Evolutionary conservation across 2,113 vertebrate species (phyloP), one percentile per base, ranked within the genome.

Genomic region (Lagopus leucura): DNA sequence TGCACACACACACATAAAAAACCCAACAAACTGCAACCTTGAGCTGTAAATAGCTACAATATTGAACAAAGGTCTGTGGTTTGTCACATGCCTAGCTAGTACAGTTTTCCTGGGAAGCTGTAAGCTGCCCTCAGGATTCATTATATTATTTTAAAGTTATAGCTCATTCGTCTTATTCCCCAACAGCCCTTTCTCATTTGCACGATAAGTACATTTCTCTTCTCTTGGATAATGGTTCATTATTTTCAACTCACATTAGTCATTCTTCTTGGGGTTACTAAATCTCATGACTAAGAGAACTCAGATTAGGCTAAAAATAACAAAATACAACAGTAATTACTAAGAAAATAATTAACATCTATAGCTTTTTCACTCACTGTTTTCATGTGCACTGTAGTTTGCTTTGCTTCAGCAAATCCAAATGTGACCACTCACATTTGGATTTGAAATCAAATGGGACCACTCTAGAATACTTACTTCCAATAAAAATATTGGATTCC

Each of bases 231-330:
- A 88, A 90, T 57, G 32, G 9, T 70, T 88, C 42, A 22, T 80
- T 95, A 89, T 93, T 96, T 92, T 95, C 67, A 75, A 34, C 74
- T 75, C 81, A 70, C 34, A 71, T 94, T 96, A 96, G 75, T 95
- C 93, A 97, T 85, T 94, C 52, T 85, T 52, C 43, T 64, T 87
- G 60, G 28, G 63, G 76, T 96, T 94, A 96, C 87, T 97, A 96
- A 97, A 94, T 70, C 14, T 50, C 88, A 57, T 93, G 92, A 96
- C 85, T 96, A 96, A 94, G 70, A 96, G 80, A 89, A 72, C 77
- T 82, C 4, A 95, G 69, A 93, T 93, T 93, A 92, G 61, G 54
- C 81, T 93, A 96, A 96, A 97, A 96, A 95, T 95, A 95, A 89
- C 86, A 94, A 95, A 95, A 92, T 83, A 79, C 72, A 94, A 54